Evolutionary conservation across 2,888 invertebrate species (phyloP), one percentile per base, ranked within the genome.

Genomic region (Steromphala cineraria): DNA sequence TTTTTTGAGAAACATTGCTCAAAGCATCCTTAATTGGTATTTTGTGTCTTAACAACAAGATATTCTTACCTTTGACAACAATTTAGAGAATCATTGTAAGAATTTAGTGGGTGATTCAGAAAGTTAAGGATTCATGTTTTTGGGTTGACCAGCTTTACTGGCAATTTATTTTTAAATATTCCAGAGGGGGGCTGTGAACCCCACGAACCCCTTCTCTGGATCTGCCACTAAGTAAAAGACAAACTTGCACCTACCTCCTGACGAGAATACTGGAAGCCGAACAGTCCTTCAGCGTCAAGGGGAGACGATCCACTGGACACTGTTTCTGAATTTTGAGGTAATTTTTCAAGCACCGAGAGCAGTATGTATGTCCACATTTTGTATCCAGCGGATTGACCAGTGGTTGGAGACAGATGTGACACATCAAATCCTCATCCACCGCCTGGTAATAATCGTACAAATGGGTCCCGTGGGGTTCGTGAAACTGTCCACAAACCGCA

Each of bases 371-470:
- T 31, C 93, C 93, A 83, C 93, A 93, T 83, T 88, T 89, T 0
- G 93, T 93, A 89, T 94, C 94, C 76, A 94, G 85, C 2, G 94
- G 94, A 76, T 92, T 92, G 79, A 94, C 94, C 81, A 94, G 89
- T 0, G 94, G 94, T 89, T 94, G 94, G 28, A 94, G 91, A 86
- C 94, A 94, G 81, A 94, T 93, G 86, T 94, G 93, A 83, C 94
- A 94, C 85, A 92, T 93, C 67, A 94, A 89, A 80, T 94, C 94
- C 87, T 94, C 93, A 84, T 94, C 94, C 53, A 94, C 93, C 71
- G 93, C 91, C 80, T 92, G 92, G 81, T 91, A 90, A 87, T 94
- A 94, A 89, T 94, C 94, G 83, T 94, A 94, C 75, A 94, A 88
- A 86, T 94, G 94, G 24, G 93, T 90, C 17, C 90, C 90, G 53